Percentiles rank a stretch among this genome's conserved stretches.
These are phyloP conservation scores for Eulemur mongoz DNA, from an alignment of 2,797 vertebrate genomes.

Conservation along the genomic window DNA sequence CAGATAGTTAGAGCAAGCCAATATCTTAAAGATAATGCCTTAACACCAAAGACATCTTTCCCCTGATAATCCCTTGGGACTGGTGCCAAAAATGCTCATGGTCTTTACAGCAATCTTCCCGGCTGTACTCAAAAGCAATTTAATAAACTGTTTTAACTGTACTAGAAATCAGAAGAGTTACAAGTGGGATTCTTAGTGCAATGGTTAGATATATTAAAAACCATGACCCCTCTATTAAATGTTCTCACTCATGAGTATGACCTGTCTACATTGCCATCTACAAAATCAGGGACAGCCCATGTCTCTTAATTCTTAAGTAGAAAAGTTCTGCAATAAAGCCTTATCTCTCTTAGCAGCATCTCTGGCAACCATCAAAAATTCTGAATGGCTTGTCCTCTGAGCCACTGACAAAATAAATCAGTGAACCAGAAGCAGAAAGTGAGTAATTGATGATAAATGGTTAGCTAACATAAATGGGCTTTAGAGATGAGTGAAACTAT, in stretches of 20 bases:
- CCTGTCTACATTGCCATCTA: not conserved
- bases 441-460: not conserved
- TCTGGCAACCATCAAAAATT: not conserved
- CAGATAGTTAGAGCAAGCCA: not conserved
- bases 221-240: constrained; percentile 3
- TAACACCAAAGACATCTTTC: not conserved
- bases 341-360: not conserved
- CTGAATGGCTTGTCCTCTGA: not conserved
- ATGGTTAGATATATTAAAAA: not conserved
- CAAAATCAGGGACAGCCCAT: not conserved
- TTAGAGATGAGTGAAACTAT: not conserved
- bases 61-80: not conserved
- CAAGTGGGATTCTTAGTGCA: not conserved
- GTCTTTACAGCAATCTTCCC: not conserved
- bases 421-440: not conserved
- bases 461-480: not conserved
- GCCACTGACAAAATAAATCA: not conserved
- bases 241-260: not conserved
- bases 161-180: constrained; percentile 18
- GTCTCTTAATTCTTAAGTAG: not conserved
- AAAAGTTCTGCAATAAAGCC: not conserved
- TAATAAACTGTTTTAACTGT: constrained; percentile 48
- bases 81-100: not conserved
- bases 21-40: not conserved
- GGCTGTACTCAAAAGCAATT: constrained; percentile 11